A percentile compares a stretch with the other conserved stretches of the same genome.
Conservation (phyloP, 2,888 invertebrate genomes). For the Andrena hattorfiana region DNA sequence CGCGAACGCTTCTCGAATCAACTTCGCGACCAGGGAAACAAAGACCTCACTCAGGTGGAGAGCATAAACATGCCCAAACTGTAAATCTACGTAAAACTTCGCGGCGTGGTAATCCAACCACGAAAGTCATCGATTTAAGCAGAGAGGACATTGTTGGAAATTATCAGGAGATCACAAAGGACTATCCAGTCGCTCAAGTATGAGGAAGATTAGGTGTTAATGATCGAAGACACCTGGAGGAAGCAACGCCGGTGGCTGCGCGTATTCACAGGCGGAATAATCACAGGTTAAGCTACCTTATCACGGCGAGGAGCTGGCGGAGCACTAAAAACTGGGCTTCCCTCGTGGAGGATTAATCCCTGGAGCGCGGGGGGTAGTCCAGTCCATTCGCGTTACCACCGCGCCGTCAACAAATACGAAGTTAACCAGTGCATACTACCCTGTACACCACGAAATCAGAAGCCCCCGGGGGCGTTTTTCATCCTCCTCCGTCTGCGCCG, state of each 20-base stretch:
- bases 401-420: slow-evolving; percentile 46
- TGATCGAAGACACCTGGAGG: too few species aligned
- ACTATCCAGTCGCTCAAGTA: too few species aligned
- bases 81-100: background rate
- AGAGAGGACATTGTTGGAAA: too few species aligned
- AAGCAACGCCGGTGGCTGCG: background rate
- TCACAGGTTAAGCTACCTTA: background rate
- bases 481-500: slow-evolving; percentile 51
- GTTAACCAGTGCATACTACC: slow-evolving; percentile 27
- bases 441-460: slow-evolving; percentile 34
- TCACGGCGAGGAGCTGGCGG: background rate
- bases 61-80: background rate
- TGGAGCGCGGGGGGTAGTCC: background rate
- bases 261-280: background rate
- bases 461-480: slow-evolving; percentile 42
- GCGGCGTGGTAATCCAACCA: too few species aligned
- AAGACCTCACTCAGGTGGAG: background rate
- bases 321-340: slow-evolving; percentile 12
- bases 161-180: too few species aligned
- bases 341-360: slow-evolving; percentile 30
- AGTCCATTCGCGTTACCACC: slow-evolving; percentile 31
- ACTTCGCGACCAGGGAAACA: background rate
- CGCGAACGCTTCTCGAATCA: background rate
- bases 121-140: too few species aligned
- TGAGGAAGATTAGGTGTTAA: too few species aligned